phyloP scores from a whole-genome alignment of 1,140 invertebrate genomes.

The Thalassaphorura encarpata region DNA sequence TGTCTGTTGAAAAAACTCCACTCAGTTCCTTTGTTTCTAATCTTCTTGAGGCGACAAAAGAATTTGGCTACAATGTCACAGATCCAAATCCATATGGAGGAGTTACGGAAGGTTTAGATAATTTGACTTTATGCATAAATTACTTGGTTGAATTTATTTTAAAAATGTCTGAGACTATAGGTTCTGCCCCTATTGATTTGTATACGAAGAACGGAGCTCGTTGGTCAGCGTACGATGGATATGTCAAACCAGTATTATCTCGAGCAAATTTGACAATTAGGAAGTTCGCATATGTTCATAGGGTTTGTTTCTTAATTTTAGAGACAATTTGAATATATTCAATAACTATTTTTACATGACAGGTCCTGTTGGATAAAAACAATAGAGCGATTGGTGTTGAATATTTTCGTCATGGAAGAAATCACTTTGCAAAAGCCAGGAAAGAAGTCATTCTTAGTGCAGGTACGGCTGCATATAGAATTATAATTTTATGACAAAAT shows the following conservation, averaged over 20 bases:
- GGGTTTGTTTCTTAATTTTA: no score
- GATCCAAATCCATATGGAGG: slow-evolving; percentile 19
- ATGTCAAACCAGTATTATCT: neutral
- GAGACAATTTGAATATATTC: no score
- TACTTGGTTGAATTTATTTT: neutral
- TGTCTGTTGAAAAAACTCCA: slow-evolving; percentile 7
- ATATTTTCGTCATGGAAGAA: slow-evolving; percentile 31
- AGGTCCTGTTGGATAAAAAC: neutral
- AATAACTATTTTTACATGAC: no score
- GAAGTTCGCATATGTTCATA: neutral
- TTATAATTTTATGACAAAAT: no score
- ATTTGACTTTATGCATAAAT: no score
- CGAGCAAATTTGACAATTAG: neutral
- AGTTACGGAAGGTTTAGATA: neutral
- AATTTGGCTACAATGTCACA: slow-evolving; percentile 11
- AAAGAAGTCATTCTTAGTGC: slow-evolving; percentile 35
- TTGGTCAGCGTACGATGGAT: slow-evolving; percentile 7
- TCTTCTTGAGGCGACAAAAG: slow-evolving; percentile 4
- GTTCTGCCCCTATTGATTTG: slow-evolving; percentile 10
- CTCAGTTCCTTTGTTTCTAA: slow-evolving; percentile 4
- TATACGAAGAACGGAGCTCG: slow-evolving; percentile 3
- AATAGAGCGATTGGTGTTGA: slow-evolving; percentile 33
- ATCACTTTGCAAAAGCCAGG: no score
- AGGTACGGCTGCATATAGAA: no score
- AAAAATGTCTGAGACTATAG: neutral